phyloP scores from a whole-genome alignment of 1,140 invertebrate genomes.

The Eulimnadia texana region DNA sequence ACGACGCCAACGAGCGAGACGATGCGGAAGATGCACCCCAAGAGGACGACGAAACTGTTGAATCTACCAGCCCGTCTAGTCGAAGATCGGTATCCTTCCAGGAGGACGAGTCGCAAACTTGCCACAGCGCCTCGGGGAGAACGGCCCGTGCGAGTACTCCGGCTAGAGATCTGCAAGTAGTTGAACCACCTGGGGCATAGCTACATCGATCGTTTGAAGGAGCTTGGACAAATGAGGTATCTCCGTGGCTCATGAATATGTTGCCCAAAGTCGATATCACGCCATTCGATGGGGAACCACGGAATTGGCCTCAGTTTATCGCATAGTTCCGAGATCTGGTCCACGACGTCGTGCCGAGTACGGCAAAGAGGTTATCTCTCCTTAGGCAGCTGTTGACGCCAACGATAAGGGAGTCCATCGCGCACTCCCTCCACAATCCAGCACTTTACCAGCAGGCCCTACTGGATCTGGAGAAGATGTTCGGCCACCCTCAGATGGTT shows the following conservation, averaged over 20 bases:
- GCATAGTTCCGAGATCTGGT: not conserved
- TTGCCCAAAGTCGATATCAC: not conserved
- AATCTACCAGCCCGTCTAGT: too few relatives aligned
- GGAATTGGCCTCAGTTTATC: conserved; percentile 1
- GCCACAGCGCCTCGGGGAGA: not conserved
- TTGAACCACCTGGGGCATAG: not conserved
- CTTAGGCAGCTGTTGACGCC: not conserved
- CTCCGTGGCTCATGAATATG: not conserved
- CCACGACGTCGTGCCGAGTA: conserved; percentile 4
- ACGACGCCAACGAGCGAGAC: not conserved
- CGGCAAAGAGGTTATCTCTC: not conserved
- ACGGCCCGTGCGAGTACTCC: not conserved
- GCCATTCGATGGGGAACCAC: conserved; percentile 1
- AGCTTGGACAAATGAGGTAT: not conserved
- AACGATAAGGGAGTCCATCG: not conserved
- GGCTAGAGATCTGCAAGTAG: not conserved
- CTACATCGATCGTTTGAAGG: not conserved
- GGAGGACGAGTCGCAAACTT: not conserved
- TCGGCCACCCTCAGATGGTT: not conserved
- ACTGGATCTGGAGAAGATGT: not conserved
- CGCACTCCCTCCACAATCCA: conserved; percentile 5
- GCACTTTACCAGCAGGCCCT: not conserved
- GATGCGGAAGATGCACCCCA: not conserved
- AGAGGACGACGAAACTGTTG: not conserved
- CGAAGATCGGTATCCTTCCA: too few relatives aligned